phyloP scores from a whole-genome alignment of 2,888 invertebrate genomes.

The Bugulina stolonifera region DNA sequence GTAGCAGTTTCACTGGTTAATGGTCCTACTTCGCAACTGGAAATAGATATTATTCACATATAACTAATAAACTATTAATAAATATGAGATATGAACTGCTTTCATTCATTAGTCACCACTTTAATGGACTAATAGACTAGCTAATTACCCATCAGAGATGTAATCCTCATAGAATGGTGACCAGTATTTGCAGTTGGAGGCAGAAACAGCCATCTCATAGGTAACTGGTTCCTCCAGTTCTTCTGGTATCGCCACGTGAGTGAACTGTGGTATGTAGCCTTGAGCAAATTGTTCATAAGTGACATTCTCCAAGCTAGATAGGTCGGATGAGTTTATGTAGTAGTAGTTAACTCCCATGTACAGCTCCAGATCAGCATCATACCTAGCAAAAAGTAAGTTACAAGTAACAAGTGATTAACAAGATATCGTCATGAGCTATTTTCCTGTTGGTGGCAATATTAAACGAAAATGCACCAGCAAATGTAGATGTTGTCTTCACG shows the following conservation, averaged over 20 bases:
- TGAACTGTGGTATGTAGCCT: neutral
- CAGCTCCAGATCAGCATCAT: neutral
- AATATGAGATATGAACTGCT: too few species aligned
- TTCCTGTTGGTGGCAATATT: too few species aligned
- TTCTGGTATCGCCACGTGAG: neutral
- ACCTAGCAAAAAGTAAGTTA: neutral
- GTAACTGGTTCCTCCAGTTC: constrained; percentile 21
- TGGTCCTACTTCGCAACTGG: constrained; percentile 21
- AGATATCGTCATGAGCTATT: too few species aligned
- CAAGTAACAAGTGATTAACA: too few species aligned
- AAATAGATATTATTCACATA: neutral
- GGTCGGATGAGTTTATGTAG: neutral
- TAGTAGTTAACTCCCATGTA: neutral
- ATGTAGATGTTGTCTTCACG: too few species aligned
- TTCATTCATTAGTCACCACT: too few species aligned
- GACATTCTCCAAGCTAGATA: neutral
- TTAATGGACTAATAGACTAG: too few species aligned
- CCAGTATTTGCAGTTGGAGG: constrained; percentile 33
- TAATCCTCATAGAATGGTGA: constrained; percentile 30
- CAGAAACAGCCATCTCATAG: constrained; percentile 31
- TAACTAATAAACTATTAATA: too few species aligned
- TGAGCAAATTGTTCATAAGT: neutral
- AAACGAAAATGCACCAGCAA: too few species aligned
- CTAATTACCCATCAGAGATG: constrained; percentile 29
- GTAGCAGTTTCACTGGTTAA: neutral